These are phyloP conservation scores for Drosophila trapezifrons DNA, from an alignment of 1,140 invertebrate species.

Conservation along the genomic window DNA sequence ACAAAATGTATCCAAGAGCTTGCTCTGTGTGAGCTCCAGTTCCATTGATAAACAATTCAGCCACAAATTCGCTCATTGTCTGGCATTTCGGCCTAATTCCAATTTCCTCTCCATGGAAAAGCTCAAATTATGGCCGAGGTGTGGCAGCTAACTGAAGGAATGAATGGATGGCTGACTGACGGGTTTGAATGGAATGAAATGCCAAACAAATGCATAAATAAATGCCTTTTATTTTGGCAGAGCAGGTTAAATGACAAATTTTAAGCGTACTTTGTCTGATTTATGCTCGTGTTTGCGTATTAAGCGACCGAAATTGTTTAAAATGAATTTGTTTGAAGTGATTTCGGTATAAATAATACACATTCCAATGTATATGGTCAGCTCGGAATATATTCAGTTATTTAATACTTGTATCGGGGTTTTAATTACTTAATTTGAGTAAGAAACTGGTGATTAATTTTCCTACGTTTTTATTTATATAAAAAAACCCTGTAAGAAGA, in stretches of 20 bases:
- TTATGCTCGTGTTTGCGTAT: constrained; percentile 15
- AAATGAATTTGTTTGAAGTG: not conserved
- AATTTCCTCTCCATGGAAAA: constrained; percentile 41
- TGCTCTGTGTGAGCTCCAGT: constrained; percentile 38
- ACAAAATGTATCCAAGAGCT: constrained; percentile 29
- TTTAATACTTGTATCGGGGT: not conserved
- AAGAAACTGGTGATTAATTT: not conserved
- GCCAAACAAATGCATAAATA: constrained; percentile 25
- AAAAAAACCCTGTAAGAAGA: not conserved
- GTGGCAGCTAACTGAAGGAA: constrained; percentile 34
- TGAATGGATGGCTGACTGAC: constrained; percentile 1
- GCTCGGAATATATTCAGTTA: not conserved
- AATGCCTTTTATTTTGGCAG: constrained; percentile 26
- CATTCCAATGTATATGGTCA: constrained; percentile 5
- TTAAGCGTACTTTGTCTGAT: constrained; percentile 12
- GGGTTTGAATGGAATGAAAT: constrained; percentile 18
- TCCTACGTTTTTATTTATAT: not conserved
- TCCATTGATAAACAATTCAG: constrained; percentile 59
- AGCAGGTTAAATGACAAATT: constrained; percentile 18
- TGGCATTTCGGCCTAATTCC: constrained; percentile 31
- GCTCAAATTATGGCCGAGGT: constrained; percentile 35
- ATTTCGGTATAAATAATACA: constrained; percentile 1
- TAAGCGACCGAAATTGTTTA: constrained; percentile 1
- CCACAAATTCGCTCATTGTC: constrained; percentile 53
- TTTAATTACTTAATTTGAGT: not conserved